Conservation (phyloP, 2,113 vertebrate species). For the Corvus moneduloides region DNA sequence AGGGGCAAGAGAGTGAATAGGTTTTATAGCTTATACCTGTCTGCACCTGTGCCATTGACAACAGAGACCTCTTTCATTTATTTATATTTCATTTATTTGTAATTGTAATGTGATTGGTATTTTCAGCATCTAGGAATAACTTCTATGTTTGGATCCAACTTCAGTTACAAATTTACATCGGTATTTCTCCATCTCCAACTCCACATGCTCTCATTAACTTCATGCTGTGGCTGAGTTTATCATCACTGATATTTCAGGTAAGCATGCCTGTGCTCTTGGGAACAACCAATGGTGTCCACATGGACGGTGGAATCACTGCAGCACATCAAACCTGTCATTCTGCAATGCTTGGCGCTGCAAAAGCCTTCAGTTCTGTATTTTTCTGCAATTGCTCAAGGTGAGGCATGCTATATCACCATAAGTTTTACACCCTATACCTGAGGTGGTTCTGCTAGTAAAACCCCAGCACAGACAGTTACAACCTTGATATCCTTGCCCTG, state of each 20-base stretch:
- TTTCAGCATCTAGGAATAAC: background rate
- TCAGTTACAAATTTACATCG: background rate
- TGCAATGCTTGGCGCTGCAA: background rate
- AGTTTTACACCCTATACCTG: background rate
- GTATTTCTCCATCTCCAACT: background rate
- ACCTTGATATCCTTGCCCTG: background rate
- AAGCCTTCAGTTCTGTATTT: background rate
- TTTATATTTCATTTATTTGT: background rate
- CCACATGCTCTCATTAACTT: background rate
- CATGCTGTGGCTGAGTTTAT: background rate
- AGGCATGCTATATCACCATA: background rate
- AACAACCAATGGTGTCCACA: background rate
- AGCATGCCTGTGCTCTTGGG: background rate
- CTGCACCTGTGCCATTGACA: background rate
- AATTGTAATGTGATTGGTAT: background rate
- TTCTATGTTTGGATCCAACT: background rate
- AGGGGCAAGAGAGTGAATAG: background rate
- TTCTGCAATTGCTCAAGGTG: background rate
- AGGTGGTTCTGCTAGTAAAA: background rate
- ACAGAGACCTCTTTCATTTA: background rate
- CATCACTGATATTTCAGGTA: background rate
- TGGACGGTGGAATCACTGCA: background rate
- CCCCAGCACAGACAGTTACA: background rate
- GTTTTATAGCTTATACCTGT: background rate
- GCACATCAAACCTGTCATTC: background rate